A percentile compares a stretch with the other conserved stretches of the same genome.
Evolutionary conservation across 2,888 invertebrate species (phyloP).

Genomic region (Drosophila koepferae): DNA sequence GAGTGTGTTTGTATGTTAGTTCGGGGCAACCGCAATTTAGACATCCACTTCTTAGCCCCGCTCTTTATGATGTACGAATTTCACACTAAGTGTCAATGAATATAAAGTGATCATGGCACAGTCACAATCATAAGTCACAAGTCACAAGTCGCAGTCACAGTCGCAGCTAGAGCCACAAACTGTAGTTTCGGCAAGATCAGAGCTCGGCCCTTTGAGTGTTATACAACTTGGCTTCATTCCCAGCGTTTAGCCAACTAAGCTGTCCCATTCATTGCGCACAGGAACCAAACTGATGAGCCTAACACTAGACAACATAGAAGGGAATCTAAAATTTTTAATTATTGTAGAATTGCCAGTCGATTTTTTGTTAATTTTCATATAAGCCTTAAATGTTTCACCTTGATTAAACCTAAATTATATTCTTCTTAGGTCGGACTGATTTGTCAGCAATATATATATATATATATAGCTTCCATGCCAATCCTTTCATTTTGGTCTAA

Average conservation of each 20-base stretch:
- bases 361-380: no score
- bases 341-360: no score
- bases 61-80: conserved; percentile 76
- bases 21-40: conserved; percentile 70
- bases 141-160: conserved; percentile 6
- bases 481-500: no score
- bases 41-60: conserved; percentile 28
- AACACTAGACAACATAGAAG: conserved; percentile 16
- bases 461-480: no score
- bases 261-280: conserved; percentile 27
- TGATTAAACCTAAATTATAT: no score
- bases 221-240: conserved; percentile 55
- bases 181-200: conserved; percentile 46
- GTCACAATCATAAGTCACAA: conserved; percentile 8
- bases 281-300: neutral
- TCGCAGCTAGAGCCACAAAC: neutral
- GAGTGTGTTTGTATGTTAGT: conserved; percentile 9
- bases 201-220: conserved; percentile 36
- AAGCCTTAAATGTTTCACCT: no score
- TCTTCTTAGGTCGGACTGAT: no score
- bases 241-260: conserved; percentile 26
- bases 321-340: neutral
- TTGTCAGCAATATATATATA: no score
- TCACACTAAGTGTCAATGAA: conserved; percentile 79
- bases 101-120: conserved; percentile 77